Evolutionary conservation across 2,797 vertebrate species (phyloP).

Genomic region (Sebastiscus tertius): DNA sequence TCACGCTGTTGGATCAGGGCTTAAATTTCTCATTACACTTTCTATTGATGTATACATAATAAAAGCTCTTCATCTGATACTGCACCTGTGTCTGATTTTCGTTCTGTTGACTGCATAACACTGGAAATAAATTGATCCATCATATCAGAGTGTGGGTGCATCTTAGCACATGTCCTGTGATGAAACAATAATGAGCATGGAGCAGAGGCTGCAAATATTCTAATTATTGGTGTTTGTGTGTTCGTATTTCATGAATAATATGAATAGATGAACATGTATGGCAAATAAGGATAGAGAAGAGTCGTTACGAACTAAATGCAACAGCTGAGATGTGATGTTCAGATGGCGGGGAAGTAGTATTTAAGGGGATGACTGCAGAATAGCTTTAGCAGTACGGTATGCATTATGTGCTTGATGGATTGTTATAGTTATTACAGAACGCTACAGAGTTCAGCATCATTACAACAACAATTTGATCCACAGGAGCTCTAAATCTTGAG

Average conservation of each 20-base stretch:
- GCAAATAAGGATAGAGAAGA: constrained; percentile 9
- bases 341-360: not conserved
- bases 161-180: constrained; percentile 32
- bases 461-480: constrained; percentile 1
- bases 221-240: constrained; percentile 35
- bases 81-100: constrained; percentile 56
- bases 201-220: constrained; percentile 21
- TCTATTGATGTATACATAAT: constrained; percentile 53
- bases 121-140: constrained; percentile 55
- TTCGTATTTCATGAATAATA: constrained; percentile 22
- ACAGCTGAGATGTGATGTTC: not conserved
- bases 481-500: not conserved
- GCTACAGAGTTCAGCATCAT: not conserved
- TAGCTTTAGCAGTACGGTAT: not conserved
- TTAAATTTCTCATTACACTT: constrained; percentile 59
- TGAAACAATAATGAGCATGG: constrained; percentile 34
- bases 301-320: not conserved
- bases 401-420: not conserved
- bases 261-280: not conserved
- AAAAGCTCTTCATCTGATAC: constrained; percentile 48
- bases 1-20: constrained; percentile 22
- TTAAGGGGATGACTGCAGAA: not conserved
- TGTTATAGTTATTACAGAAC: not conserved
- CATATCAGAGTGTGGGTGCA: constrained; percentile 18
- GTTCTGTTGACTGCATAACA: constrained; percentile 34